Evolutionary conservation across 2,888 invertebrate genomes (phyloP), one percentile per base, ranked within the genome.

Genomic region (Caenorhabditis afra): DNA sequence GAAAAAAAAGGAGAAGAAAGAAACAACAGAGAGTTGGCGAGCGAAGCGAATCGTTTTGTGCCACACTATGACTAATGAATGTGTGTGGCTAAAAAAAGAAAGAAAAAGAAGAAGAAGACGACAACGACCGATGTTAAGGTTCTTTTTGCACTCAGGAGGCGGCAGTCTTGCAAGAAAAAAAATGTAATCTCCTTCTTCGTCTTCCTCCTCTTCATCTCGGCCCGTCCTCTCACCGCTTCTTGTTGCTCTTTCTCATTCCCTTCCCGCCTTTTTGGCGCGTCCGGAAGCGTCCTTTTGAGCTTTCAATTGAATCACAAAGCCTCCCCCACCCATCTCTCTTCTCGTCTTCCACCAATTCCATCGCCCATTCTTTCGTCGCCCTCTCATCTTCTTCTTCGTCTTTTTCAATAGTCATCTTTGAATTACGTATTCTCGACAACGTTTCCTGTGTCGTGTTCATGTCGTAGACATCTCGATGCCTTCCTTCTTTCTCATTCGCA

Each of bases 11-110:
- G 14, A 23, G 57, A n/a, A n/a, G n/a, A n/a, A n/a, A n/a, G n/a
- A n/a, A n/a, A n/a, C n/a, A n/a, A n/a, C n/a, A 29, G 29, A 29
- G 4, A 29, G 29, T 29, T 29, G 29, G 3, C 29, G 29, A 29
- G 29, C 7, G 29, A 29, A 29, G 29, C 7, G 29, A 29, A 29
- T 29, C 29, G 29, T 29, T 29, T 29, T 29, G 29, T 29, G 29
- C 7, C 58, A 64, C 73, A 73, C 64, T 73, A 73, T 73, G 64
- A 64, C 73, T 73, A 73, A 73, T 73, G 73, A 73, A 73, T 73
- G 73, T 62, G 50, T 35, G 45, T 41, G 64, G 57, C 57, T 64
- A 62, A 62, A 73, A 73, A 73, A 53, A 35, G 53, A 59, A 50
- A 44, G 20, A 57, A 55, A 18, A 10, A 16, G 44, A 29, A 29